Percentiles rank a stretch among this genome's conserved stretches.
Conservation (phyloP, 1,140 invertebrate genomes). For the Drosophila funebris region DNA sequence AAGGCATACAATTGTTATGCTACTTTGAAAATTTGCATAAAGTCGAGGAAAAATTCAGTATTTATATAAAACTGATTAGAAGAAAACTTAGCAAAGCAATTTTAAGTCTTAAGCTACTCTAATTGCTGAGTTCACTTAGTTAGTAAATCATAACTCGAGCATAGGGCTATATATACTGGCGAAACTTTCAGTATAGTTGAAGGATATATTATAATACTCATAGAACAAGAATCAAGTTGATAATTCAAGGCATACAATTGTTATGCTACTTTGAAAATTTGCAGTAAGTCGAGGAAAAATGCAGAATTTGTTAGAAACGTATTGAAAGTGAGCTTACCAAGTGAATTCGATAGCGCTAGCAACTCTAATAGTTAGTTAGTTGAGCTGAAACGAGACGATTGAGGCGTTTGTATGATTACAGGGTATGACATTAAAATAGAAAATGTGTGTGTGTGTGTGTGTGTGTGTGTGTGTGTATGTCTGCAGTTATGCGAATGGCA, state of each 20-base stretch:
- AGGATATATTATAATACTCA: not conserved
- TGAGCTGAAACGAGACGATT: not conserved
- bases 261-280: not conserved
- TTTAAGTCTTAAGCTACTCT: not conserved
- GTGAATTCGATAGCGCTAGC: not conserved
- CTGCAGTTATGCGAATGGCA: slow-evolving; percentile 44
- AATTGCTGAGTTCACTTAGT: not conserved
- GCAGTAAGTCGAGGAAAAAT: not conserved
- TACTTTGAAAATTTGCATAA: not conserved
- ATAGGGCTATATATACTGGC: too few relatives aligned
- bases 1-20: not conserved
- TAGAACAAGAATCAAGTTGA: not conserved
- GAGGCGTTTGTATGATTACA: not conserved
- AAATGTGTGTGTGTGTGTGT: not conserved
- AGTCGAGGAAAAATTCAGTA: not conserved
- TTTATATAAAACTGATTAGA: not conserved
- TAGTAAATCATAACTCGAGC: too few relatives aligned
- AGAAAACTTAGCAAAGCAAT: not conserved
- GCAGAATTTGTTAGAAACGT: not conserved
- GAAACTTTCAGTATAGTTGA: not conserved
- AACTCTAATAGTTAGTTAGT: not conserved
- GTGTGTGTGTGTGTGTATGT: not conserved
- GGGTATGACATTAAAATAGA: slow-evolving; percentile 18
- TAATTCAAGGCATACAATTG: not conserved
- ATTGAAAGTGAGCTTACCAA: not conserved